Conservation (phyloP, 2,888 invertebrate genomes). For the Sesamia inferens region DNA sequence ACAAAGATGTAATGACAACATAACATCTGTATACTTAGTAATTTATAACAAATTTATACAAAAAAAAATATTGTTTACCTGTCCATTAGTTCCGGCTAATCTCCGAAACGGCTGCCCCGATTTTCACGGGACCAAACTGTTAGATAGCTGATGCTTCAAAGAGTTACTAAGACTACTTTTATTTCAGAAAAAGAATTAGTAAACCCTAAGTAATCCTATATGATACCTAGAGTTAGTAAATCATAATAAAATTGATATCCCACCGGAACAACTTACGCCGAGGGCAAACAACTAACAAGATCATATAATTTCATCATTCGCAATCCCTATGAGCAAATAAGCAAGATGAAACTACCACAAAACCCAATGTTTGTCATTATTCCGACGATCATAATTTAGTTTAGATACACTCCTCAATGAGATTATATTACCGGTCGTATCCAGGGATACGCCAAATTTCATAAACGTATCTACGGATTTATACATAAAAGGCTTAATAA, state of each 20-base stretch:
- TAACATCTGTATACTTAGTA: no score
- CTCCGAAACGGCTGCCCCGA: not conserved
- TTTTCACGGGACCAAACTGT: not conserved
- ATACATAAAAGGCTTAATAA: not conserved
- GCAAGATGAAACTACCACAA: not conserved
- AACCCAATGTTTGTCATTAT: slow-evolving; percentile 33
- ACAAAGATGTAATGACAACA: no score
- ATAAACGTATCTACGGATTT: slow-evolving; percentile 2
- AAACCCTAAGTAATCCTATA: no score
- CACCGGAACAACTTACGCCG: not conserved
- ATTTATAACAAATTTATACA: no score
- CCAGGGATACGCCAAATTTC: slow-evolving; percentile 2
- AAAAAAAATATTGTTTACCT: not conserved
- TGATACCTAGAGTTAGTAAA: no score
- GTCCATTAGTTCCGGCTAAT: not conserved
- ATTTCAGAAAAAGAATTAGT: not conserved
- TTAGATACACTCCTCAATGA: slow-evolving; percentile 22
- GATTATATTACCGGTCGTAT: slow-evolving; percentile 20
- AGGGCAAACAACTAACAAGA: not conserved
- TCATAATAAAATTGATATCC: not conserved
- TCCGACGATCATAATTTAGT: slow-evolving; percentile 35
- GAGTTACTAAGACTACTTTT: not conserved
- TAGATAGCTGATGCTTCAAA: not conserved
- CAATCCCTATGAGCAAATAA: not conserved
- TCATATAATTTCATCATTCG: slow-evolving; percentile 11